Conservation (phyloP, 2,888 invertebrate genomes). For the Nomada ferruginata region DNA sequence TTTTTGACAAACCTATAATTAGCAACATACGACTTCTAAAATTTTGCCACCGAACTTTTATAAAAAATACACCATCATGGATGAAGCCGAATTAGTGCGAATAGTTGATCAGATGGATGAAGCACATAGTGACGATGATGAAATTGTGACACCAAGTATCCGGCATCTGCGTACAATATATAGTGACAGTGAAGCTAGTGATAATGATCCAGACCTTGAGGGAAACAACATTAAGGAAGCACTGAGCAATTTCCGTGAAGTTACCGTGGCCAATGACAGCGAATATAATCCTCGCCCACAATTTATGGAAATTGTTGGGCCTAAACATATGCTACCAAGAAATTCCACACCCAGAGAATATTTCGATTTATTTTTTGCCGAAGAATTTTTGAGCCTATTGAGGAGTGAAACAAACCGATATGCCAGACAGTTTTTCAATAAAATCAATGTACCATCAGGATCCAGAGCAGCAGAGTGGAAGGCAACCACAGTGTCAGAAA, state of each 20-base stretch:
- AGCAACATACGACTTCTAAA: constrained; percentile 9
- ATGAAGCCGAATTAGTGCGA: constrained; percentile 39
- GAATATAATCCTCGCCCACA: no score
- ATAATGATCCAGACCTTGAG: not conserved
- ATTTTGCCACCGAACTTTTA: constrained; percentile 27
- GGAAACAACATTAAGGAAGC: no score
- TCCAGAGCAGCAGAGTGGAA: constrained; percentile 31
- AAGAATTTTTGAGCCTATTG: not conserved
- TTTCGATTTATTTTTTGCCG: no score
- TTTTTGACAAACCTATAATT: constrained; percentile 17
- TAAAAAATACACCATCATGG: constrained; percentile 41
- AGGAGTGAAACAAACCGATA: not conserved
- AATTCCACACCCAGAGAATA: no score
- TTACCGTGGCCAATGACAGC: no score
- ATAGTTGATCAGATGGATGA: constrained; percentile 33
- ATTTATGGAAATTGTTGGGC: no score
- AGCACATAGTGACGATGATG: constrained; percentile 21
- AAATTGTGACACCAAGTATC: constrained; percentile 31
- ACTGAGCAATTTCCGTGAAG: no score
- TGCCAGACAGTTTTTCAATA: not conserved
- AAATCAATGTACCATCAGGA: constrained; percentile 3
- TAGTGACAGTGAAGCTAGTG: constrained; percentile 25
- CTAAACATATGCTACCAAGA: no score
- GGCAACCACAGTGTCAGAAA: constrained; percentile 34
- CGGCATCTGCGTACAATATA: constrained; percentile 26